phyloP scores from a whole-genome alignment of 1,140 invertebrate genomes.

The Lysiphlebus fabarum region DNA sequence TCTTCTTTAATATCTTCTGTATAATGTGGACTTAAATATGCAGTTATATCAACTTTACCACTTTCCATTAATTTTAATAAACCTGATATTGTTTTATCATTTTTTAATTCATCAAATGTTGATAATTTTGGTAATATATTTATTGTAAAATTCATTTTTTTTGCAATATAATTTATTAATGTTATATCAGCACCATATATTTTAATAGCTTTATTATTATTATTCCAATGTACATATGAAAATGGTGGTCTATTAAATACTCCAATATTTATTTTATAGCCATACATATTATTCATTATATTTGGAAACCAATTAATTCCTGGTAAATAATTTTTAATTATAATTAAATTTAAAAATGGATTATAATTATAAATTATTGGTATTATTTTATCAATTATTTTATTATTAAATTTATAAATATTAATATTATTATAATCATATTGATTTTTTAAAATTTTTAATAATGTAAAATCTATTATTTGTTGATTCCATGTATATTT shows the following conservation, averaged over 20 bases:
- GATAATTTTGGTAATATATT: conserved; percentile 6
- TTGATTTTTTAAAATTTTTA: conserved; percentile 10
- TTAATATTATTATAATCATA: background rate
- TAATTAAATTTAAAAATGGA: conserved; percentile 22
- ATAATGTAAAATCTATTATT: conserved; percentile 21
- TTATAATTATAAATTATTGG: conserved; percentile 21
- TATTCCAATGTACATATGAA: conserved; percentile 9
- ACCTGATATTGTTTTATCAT: background rate
- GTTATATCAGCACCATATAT: conserved; percentile 14
- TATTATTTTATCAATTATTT: background rate
- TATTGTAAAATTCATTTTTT: conserved; percentile 20
- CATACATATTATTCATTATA: conserved; percentile 18
- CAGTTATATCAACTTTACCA: conserved; percentile 22
- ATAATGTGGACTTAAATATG: conserved; percentile 20
- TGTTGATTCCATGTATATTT: conserved; percentile 19
- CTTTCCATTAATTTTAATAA: conserved; percentile 13
- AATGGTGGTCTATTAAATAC: conserved; percentile 16
- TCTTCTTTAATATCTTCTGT: conserved; percentile 9
- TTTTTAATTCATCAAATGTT: background rate
- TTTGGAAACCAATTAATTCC: conserved; percentile 14
- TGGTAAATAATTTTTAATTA: conserved; percentile 7
- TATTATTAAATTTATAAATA: background rate
- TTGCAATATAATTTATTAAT: background rate
- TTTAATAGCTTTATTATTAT: background rate
- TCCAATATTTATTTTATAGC: conserved; percentile 18